Conservation (phyloP, 2,888 invertebrate species). For the Steinernema scapterisci region DNA sequence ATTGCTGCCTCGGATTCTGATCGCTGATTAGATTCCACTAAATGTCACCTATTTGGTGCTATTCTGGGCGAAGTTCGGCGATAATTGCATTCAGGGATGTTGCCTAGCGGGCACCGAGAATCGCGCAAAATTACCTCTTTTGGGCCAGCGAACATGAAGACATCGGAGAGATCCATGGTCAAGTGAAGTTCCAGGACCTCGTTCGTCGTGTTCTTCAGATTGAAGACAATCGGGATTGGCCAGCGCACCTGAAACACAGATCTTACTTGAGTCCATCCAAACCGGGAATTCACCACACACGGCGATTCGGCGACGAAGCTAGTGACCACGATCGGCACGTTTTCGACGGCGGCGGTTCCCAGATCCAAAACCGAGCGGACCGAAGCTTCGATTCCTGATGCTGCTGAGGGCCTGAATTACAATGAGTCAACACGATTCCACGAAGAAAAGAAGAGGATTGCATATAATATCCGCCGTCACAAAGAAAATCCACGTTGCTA, state of each 20-base stretch:
- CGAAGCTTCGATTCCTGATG: background rate
- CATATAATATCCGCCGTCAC: too few species aligned
- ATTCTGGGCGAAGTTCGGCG: too few species aligned
- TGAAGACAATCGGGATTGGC: slow-evolving; percentile 23
- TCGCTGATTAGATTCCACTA: too few species aligned
- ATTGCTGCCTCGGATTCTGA: too few species aligned
- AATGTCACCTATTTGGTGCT: too few species aligned
- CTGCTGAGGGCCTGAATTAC: background rate
- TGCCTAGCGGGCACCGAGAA: too few species aligned
- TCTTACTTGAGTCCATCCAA: background rate
- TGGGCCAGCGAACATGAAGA: slow-evolving; percentile 18
- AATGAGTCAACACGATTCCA: background rate
- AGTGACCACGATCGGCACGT: slow-evolving; percentile 2
- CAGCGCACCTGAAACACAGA: background rate
- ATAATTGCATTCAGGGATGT: too few species aligned
- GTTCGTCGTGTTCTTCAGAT: background rate
- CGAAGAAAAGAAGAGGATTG: too few species aligned
- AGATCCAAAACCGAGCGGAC: slow-evolving; percentile 14
- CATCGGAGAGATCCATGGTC: slow-evolving; percentile 13
- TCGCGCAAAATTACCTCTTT: background rate
- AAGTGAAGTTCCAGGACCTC: slow-evolving; percentile 9
- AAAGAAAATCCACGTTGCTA: too few species aligned
- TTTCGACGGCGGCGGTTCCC: background rate
- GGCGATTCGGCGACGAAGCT: slow-evolving; percentile 16
- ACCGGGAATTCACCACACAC: background rate